phyloP scores from a whole-genome alignment of 1,140 invertebrate genomes.

The fruit fly (Drosophila melanogaster) region DNA sequence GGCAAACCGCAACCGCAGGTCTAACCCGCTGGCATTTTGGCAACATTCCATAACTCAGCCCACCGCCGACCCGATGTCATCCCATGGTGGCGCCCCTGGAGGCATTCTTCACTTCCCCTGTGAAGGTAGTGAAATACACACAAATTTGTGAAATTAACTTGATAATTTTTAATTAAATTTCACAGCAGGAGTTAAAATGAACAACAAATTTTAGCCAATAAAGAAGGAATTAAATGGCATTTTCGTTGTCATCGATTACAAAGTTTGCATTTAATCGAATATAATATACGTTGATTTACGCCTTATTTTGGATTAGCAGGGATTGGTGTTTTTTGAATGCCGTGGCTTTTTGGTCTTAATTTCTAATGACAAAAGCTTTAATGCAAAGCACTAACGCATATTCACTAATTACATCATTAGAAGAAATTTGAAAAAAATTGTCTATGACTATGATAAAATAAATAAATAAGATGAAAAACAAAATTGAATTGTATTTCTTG shows the following conservation, averaged over 20 bases:
- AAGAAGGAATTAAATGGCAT: conserved; percentile 20
- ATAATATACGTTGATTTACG: conserved; percentile 27
- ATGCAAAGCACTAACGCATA: no score
- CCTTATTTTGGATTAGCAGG: conserved; percentile 1
- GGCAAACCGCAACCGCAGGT: conserved; percentile 40
- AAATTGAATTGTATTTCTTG: background rate
- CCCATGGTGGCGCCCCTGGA: background rate
- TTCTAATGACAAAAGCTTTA: background rate
- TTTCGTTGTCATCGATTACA: conserved; percentile 16
- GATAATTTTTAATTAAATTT: conserved; percentile 48
- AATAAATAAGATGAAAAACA: no score
- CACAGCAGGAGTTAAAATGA: conserved; percentile 8
- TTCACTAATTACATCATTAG: no score
- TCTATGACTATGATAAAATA: no score
- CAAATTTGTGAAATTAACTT: conserved; percentile 50
- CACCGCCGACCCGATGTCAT: no score
- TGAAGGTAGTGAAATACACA: conserved; percentile 15
- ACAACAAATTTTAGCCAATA: conserved; percentile 31
- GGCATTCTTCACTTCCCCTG: conserved; percentile 3
- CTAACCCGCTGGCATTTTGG: conserved; percentile 43
- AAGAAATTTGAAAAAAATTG: no score
- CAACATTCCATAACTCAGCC: conserved; percentile 40
- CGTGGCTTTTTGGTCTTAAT: background rate
- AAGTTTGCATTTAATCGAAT: conserved; percentile 23
- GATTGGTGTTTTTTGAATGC: background rate